Evolutionary conservation across 1,140 invertebrate genomes (phyloP).

Genomic region (Globodera ellingtonae): DNA sequence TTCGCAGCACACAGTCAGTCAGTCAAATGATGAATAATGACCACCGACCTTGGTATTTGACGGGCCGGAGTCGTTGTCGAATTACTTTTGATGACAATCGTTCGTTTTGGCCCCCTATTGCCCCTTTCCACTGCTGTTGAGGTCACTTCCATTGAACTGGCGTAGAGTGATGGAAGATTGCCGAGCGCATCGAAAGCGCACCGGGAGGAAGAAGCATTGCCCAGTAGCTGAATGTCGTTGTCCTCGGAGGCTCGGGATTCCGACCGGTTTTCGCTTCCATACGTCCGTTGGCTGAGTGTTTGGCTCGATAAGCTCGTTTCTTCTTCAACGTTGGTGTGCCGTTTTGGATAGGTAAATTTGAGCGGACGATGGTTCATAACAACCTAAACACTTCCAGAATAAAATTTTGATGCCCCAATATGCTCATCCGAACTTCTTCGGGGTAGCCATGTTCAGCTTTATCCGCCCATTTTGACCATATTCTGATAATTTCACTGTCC

Average conservation of each 20-base stretch:
- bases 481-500: constrained; percentile 9
- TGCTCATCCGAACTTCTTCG: neutral
- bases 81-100: constrained; percentile 8
- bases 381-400: neutral
- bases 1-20: too few relatives aligned
- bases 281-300: neutral
- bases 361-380: neutral
- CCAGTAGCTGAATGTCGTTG: neutral
- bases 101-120: neutral
- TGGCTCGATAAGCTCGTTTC: neutral
- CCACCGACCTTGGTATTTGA: constrained; percentile 2
- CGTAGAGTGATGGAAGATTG: neutral
- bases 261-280: neutral
- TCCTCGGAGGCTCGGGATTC: neutral
- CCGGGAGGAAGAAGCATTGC: neutral
- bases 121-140: neutral
- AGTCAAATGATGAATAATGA: neutral
- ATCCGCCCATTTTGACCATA: constrained; percentile 8
- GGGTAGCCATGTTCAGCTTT: neutral
- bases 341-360: constrained; percentile 7
- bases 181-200: neutral
- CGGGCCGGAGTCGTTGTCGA: neutral
- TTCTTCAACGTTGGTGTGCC: neutral
- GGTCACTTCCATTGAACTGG: neutral
- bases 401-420: neutral